These are phyloP conservation scores for Neoascia interrupta DNA, from an alignment of 2,888 invertebrate species.

Conservation along the genomic window DNA sequence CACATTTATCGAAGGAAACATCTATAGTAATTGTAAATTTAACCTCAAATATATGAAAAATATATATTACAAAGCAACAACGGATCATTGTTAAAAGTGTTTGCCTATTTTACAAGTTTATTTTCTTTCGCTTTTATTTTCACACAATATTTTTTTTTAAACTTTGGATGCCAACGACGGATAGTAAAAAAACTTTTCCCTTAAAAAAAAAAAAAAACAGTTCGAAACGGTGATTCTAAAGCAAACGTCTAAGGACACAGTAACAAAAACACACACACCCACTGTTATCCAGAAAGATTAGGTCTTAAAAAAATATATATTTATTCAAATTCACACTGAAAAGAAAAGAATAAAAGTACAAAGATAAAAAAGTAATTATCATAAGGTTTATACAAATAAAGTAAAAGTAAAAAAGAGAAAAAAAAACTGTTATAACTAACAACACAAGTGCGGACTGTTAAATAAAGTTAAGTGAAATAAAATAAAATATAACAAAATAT, in stretches of 20 bases:
- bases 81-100: conserved; percentile 63
- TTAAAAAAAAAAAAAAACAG: conserved; percentile 22
- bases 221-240: conserved; percentile 66
- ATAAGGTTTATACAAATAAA: conserved; percentile 66
- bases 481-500: conserved; percentile 73
- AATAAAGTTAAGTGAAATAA: conserved; percentile 54
- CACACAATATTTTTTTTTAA: too few species aligned
- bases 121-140: conserved; percentile 24
- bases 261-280: conserved; percentile 69
- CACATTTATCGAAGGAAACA: conserved; percentile 59
- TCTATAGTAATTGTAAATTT: conserved; percentile 33
- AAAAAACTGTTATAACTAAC: conserved; percentile 55
- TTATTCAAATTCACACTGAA: conserved; percentile 68
- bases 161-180: conserved; percentile 57
- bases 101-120: conserved; percentile 45
- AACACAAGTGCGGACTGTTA: conserved; percentile 59
- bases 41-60: conserved; percentile 56
- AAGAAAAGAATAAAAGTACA: conserved; percentile 70
- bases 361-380: conserved; percentile 66
- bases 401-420: conserved; percentile 27
- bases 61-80: conserved; percentile 56
- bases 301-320: conserved; percentile 61
- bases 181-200: conserved; percentile 35
- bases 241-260: conserved; percentile 55
- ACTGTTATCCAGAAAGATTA: conserved; percentile 68